These are phyloP conservation scores for Stegodyphus mimosarum DNA, from an alignment of 1,140 invertebrate genomes.

Conservation along the genomic window DNA sequence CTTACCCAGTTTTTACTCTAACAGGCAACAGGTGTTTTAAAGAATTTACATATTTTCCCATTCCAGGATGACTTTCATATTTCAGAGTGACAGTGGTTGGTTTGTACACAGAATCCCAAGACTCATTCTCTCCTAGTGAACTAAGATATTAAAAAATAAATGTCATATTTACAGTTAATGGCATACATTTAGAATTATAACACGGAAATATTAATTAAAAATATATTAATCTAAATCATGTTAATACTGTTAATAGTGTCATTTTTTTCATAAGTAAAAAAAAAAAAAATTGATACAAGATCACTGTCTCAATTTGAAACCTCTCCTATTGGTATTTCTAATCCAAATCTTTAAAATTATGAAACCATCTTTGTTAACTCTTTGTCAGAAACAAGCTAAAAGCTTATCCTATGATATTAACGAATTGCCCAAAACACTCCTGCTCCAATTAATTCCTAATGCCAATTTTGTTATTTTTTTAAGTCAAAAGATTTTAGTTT, in stretches of 20 bases:
- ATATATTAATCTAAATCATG: neutral
- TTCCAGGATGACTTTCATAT: constrained; percentile 55
- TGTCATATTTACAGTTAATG: neutral
- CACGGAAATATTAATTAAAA: neutral
- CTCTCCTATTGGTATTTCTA: no score
- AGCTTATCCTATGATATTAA: no score
- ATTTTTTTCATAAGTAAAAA: neutral
- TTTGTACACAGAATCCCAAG: constrained; percentile 56
- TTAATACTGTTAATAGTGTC: no score
- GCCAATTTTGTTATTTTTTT: no score
- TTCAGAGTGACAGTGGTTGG: constrained; percentile 55
- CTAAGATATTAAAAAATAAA: constrained; percentile 11
- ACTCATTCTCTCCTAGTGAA: constrained; percentile 54
- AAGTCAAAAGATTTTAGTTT: no score
- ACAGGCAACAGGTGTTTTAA: constrained; percentile 59
- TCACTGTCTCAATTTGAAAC: no score
- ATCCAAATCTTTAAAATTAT: no score
- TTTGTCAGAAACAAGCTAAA: no score
- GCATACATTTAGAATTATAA: neutral
- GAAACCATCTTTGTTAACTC: no score
- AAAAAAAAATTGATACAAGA: neutral
- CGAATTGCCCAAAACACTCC: no score
- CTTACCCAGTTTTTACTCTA: constrained; percentile 52
- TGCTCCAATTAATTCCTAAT: no score
- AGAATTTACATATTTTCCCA: constrained; percentile 46